Evolutionary conservation across 2,113 vertebrate species (phyloP).

Genomic region (Microtus oregoni): DNA sequence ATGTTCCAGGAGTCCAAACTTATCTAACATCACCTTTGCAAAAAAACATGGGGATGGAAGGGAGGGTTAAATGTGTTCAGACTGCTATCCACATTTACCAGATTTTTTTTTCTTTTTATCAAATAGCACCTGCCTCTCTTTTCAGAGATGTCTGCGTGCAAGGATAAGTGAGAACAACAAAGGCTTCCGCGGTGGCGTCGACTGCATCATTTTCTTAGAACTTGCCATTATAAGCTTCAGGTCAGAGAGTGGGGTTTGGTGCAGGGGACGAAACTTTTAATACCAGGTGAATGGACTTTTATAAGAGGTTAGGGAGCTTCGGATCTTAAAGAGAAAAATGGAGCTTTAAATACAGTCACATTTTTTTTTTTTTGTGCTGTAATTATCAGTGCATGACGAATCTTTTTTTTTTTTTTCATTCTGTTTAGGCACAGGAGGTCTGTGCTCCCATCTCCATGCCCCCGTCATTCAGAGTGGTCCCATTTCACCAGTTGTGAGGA

Average conservation of each 20-base stretch:
- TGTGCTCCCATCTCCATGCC: not conserved
- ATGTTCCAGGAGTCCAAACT: slow-evolving; percentile 59
- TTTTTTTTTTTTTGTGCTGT: slow-evolving; percentile 65
- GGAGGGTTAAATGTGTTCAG: slow-evolving; percentile 53
- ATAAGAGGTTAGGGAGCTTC: slow-evolving; percentile 66
- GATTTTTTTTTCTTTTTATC: slow-evolving; percentile 36
- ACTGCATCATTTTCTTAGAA: slow-evolving; percentile 75
- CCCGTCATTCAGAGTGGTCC: slow-evolving; percentile 32
- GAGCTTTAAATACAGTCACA: slow-evolving; percentile 73
- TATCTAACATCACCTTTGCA: slow-evolving; percentile 54
- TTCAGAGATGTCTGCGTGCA: slow-evolving; percentile 64
- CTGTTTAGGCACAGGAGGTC: slow-evolving; percentile 59
- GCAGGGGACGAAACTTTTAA: slow-evolving; percentile 67
- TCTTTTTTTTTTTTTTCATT: slow-evolving; percentile 62
- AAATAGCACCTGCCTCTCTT: slow-evolving; percentile 77
- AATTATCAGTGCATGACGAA: slow-evolving; percentile 75
- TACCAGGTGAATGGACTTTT: slow-evolving; percentile 79
- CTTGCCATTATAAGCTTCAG: slow-evolving; percentile 67
- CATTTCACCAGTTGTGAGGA: slow-evolving; percentile 48
- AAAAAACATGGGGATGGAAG: not conserved
- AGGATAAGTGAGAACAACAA: slow-evolving; percentile 75
- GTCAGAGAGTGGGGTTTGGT: slow-evolving; percentile 72
- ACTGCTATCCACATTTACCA: slow-evolving; percentile 35
- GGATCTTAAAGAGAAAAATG: slow-evolving; percentile 72
- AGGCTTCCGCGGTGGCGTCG: slow-evolving; percentile 52